phyloP scores from a whole-genome alignment of 2,113 vertebrate genomes.

The Scomber colias region DNA sequence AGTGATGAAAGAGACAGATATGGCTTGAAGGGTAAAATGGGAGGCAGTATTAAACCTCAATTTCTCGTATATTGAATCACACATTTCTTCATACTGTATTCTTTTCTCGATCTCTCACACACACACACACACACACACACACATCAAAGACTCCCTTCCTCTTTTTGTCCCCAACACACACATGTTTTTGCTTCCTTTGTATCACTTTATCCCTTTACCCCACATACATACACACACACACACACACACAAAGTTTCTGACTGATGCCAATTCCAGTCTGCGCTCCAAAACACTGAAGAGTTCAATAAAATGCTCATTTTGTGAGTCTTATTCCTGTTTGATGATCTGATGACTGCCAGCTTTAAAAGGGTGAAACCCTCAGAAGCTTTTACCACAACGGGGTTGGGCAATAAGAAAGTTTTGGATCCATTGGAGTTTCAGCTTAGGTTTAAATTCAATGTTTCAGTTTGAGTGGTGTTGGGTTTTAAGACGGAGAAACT shows the following conservation, averaged over 20 bases:
- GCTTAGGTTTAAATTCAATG: background rate
- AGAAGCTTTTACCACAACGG: background rate
- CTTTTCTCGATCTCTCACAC: background rate
- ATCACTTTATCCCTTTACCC: background rate
- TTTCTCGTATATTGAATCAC: background rate
- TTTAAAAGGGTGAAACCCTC: slow-evolving; percentile 10
- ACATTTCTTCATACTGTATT: slow-evolving; percentile 1
- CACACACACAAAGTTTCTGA: slow-evolving; percentile 35
- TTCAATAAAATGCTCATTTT: slow-evolving; percentile 48
- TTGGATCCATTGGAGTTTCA: background rate
- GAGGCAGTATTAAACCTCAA: slow-evolving; percentile 5
- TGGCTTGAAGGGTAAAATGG: accelerated
- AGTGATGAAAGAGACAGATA: background rate
- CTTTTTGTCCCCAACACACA: background rate
- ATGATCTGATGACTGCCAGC: background rate
- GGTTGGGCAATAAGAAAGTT: slow-evolving; percentile 33
- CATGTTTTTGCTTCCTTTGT: slow-evolving; percentile 3
- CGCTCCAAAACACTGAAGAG: slow-evolving; percentile 36
- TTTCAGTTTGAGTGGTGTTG: slow-evolving; percentile 8
- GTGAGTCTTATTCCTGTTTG: background rate
- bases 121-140: slow-evolving; percentile 19
- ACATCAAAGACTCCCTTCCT: slow-evolving; percentile 13
- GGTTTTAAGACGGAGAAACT: background rate
- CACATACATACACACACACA: background rate
- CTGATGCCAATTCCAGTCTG: slow-evolving; percentile 28